Conservation (phyloP, 2,113 vertebrate species). For the Myanophis thanlyinensis region DNA sequence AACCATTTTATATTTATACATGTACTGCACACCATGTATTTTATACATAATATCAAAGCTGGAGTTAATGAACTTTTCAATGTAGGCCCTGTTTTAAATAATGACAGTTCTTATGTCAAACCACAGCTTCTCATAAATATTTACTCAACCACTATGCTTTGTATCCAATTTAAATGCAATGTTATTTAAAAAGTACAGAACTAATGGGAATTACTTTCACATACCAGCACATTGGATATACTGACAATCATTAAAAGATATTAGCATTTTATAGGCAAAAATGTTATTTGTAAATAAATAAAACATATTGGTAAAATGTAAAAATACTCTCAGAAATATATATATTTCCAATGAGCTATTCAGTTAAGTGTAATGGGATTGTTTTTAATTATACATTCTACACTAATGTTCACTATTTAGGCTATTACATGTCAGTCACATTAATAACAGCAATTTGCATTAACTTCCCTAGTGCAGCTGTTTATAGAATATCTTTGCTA, state of each 20-base stretch:
- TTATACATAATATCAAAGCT: not conserved
- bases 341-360: slow-evolving; percentile 74
- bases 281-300: slow-evolving; percentile 63
- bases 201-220: not conserved
- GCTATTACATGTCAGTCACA: slow-evolving; percentile 82
- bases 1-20: not conserved
- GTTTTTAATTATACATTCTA: slow-evolving; percentile 76
- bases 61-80: not conserved
- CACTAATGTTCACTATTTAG: slow-evolving; percentile 73
- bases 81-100: not conserved
- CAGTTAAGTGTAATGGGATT: slow-evolving; percentile 72
- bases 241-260: slow-evolving; percentile 39
- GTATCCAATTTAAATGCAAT: slow-evolving; percentile 33
- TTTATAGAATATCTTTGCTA: slow-evolving; percentile 77
- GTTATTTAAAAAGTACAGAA: slow-evolving; percentile 22
- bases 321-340: slow-evolving; percentile 62
- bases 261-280: slow-evolving; percentile 40
- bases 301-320: slow-evolving; percentile 64
- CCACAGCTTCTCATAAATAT: slow-evolving; percentile 24
- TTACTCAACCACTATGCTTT: slow-evolving; percentile 14
- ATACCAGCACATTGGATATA: not conserved
- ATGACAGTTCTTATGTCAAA: slow-evolving; percentile 35
- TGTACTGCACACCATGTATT: not conserved
- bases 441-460: slow-evolving; percentile 83
- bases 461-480: slow-evolving; percentile 81